Conservation (phyloP, 2,888 invertebrate species). For the Chalcis sispes region DNA sequence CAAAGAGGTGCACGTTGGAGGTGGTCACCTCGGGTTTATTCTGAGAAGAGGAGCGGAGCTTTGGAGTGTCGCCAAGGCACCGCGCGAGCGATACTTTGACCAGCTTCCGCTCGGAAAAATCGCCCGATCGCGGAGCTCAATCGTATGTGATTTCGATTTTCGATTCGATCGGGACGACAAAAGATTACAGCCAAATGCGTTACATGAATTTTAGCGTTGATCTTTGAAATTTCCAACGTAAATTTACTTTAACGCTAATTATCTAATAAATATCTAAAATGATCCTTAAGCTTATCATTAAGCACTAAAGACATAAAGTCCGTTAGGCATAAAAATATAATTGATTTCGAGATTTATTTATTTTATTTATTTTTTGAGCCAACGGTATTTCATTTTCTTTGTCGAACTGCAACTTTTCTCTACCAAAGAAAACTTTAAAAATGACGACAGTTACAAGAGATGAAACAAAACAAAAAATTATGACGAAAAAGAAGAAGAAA, state of each 20-base stretch:
- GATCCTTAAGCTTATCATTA: no score
- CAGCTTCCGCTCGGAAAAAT: constrained; percentile 53
- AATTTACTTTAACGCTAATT: no score
- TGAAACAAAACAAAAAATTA: background rate
- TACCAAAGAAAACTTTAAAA: background rate
- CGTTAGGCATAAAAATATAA: no score
- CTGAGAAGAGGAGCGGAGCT: constrained; percentile 66
- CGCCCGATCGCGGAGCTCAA: no score
- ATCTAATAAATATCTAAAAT: no score
- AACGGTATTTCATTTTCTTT: no score
- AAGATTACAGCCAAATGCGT: background rate
- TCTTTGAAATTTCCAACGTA: no score
- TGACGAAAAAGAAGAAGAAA: background rate
- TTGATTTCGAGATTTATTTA: no score
- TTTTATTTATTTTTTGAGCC: no score
- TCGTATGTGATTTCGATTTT: background rate
- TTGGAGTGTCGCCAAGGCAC: constrained; percentile 66
- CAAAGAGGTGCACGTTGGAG: constrained; percentile 59
- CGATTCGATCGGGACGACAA: background rate
- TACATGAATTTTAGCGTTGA: no score
- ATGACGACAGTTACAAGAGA: background rate
- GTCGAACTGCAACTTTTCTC: background rate
- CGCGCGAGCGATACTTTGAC: constrained; percentile 29
- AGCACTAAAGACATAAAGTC: no score
- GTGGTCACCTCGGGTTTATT: constrained; percentile 75